phyloP scores from a whole-genome alignment of 2,797 vertebrate genomes.

The Oreochromis grahami region DNA sequence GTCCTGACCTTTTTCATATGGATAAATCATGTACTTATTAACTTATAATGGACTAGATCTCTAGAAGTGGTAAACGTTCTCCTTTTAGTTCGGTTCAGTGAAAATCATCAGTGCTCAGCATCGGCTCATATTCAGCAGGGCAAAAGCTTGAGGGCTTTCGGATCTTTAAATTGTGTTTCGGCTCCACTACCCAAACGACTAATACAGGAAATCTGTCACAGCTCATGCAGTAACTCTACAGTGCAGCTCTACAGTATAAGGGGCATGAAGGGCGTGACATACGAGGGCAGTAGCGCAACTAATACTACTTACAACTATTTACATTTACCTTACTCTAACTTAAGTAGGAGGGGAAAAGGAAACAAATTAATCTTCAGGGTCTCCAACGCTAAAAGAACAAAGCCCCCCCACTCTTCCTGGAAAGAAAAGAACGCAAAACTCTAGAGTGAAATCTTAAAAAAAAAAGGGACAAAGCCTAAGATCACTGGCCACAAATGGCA shows the following conservation, averaged over 20 bases:
- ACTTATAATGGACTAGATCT: background rate
- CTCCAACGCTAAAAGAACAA: background rate
- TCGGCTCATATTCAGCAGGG: conserved; percentile 1
- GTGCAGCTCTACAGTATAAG: background rate
- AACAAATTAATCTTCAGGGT: background rate
- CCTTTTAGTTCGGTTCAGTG: conserved; percentile 23
- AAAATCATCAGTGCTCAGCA: conserved; percentile 19
- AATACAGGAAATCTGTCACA: background rate
- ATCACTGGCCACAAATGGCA: background rate
- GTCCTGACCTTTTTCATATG: background rate
- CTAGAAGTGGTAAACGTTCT: background rate
- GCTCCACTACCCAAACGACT: background rate
- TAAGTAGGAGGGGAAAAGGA: background rate
- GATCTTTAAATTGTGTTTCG: background rate
- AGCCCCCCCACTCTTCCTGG: background rate
- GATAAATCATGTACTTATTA: background rate
- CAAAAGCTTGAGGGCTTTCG: background rate
- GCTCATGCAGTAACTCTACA: background rate
- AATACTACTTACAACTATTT: background rate
- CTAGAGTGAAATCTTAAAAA: background rate
- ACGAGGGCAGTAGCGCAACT: background rate
- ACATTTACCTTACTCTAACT: background rate
- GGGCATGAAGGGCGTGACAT: background rate
- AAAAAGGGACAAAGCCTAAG: background rate
- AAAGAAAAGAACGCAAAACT: background rate